Evolutionary conservation across 1,140 invertebrate genomes (phyloP), one percentile per base, ranked within the genome.

Genomic region (Streblospio benedicti): DNA sequence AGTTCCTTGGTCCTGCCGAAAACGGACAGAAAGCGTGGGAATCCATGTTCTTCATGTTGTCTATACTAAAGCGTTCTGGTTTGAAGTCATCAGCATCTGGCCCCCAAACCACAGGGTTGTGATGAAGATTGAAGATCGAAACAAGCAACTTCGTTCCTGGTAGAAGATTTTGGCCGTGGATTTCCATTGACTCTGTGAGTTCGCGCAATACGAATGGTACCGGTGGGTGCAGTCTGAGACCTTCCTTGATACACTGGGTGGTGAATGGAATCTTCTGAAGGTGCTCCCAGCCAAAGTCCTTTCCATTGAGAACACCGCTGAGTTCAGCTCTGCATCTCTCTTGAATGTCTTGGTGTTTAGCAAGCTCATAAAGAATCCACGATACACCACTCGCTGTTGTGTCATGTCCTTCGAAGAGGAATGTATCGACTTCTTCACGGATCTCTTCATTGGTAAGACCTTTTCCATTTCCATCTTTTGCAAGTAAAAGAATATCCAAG

Each of bases 321-420:
- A 92, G 85, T 80, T 92, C 88, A 53, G 83, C 80, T 61, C 87
- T 86, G 0, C 87, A 87, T 71, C 85, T 87, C 60, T 77, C 82
- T 66, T 90, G 88, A 0, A 90, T 82, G 12, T 87, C 79, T 25
- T 86, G 87, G 68, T 87, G 81, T 27, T 85, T 71, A 1, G 89
- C 80, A 65, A 92, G 75, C 65, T 88, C 85, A 44, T 89, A 80
- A 54, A 91, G 75, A 63, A 88, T 87, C 80, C 90, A 92, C 0
- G 75, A 72, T 14, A 82, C 66, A 25, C 70, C 54, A 23, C 52
- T 59, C 18, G 59, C 56, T 28, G 59, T 60, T 18, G 59, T 60
- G 30, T 60, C 59, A 31, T 60, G 50, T 18, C 67, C 67, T 30
- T 61, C 69, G 55, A 70, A 69, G 59, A 71, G 59, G 35, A 72